phyloP scores from a whole-genome alignment of 2,797 vertebrate genomes.

The Aplochiton taeniatus region DNA sequence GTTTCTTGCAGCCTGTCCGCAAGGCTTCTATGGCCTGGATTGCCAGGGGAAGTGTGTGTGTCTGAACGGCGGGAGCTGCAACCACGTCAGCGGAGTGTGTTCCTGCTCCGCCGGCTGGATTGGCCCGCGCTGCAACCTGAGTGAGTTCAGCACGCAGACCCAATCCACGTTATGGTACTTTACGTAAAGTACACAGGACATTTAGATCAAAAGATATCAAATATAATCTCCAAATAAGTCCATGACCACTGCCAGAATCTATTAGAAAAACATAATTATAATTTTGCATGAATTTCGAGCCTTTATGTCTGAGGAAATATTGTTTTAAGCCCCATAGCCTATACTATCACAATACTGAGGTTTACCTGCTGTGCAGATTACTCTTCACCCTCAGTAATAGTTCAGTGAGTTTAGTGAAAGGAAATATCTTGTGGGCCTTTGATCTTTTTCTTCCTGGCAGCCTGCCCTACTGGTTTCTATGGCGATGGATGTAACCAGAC shows the following conservation, averaged over 20 bases:
- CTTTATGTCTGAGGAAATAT: too few species aligned
- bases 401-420: slow-evolving; percentile 61
- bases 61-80: slow-evolving; percentile 79
- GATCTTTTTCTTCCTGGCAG: slow-evolving; percentile 62
- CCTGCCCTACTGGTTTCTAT: slow-evolving; percentile 77
- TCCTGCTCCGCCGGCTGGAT: slow-evolving; percentile 82
- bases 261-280: too few species aligned
- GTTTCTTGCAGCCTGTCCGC: slow-evolving; percentile 82
- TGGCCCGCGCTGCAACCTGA: slow-evolving; percentile 77
- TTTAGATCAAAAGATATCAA: too few species aligned
- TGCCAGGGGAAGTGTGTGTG: slow-evolving; percentile 83
- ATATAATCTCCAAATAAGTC: too few species aligned
- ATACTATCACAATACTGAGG: too few species aligned
- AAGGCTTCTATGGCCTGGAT: slow-evolving; percentile 88
- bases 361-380: too few species aligned
- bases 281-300: too few species aligned
- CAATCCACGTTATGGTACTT: too few species aligned
- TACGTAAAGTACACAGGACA: too few species aligned
- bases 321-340: too few species aligned
- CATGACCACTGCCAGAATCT: too few species aligned
- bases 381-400: slow-evolving; percentile 42
- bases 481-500: slow-evolving; percentile 85
- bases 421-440: slow-evolving; percentile 54
- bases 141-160: slow-evolving; percentile 67
- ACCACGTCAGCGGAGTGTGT: slow-evolving; percentile 77